These are phyloP conservation scores for crab-eating macaque (Macaca fascicularis) DNA, from an alignment of 2,113 vertebrate genomes.

Conservation along the genomic window T2T-MFA8v1.1 NC_088385.1:57143001-57143500, in stretches of 20 bases:
- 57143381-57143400: background rate
- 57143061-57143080: background rate
- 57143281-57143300: background rate
- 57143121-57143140: background rate
- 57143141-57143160: background rate
- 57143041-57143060: background rate
- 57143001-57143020: conserved; percentile 5
- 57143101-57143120: background rate
- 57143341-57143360: background rate
- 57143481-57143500: background rate
- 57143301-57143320: background rate
- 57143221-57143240: background rate
- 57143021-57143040: background rate
- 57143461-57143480: background rate
- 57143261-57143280: background rate
- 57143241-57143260: background rate
- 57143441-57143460: background rate
- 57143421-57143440: background rate
- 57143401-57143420: background rate
- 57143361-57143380: background rate
- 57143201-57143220: background rate
- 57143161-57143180: background rate
- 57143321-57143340: background rate
- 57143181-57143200: background rate
- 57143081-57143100: background rate